Evolutionary conservation across 2,797 vertebrate genomes (phyloP).

Genomic region (Lepus townsendii): DNA sequence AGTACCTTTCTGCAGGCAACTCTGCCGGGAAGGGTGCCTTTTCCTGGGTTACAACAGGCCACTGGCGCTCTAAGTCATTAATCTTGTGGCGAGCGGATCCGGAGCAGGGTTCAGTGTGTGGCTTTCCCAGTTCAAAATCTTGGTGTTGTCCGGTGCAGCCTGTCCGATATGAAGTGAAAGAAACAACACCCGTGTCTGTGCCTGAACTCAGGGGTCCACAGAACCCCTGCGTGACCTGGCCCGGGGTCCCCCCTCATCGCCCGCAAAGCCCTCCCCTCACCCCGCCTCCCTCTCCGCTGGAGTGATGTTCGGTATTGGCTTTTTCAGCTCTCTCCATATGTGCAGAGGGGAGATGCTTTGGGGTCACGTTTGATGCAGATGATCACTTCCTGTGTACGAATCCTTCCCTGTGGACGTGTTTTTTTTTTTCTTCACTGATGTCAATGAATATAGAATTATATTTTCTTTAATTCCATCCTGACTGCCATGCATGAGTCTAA

Average conservation of each 20-base stretch:
- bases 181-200: no score
- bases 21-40: background rate
- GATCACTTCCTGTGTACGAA: background rate
- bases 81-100: background rate
- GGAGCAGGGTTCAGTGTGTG: background rate
- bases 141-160: background rate
- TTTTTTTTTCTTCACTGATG: background rate
- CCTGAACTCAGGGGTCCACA: accelerated
- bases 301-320: background rate
- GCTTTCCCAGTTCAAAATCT: background rate
- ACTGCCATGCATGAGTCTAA: background rate
- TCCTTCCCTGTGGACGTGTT: background rate
- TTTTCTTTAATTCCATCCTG: background rate
- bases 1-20: background rate
- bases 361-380: background rate
- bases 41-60: background rate
- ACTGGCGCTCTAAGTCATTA: background rate
- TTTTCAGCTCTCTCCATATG: background rate
- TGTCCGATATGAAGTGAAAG: background rate
- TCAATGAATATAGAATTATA: background rate
- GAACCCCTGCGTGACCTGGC: accelerated
- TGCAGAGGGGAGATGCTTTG: background rate
- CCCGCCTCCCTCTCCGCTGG: background rate
- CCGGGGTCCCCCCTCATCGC: accelerated
- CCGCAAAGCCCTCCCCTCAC: accelerated